Evolutionary conservation across 30 jellyfish, hydroid and myxozoan species (phyloP).

Genomic region (Aurelia aurita complex sp. Pacific): DNA sequence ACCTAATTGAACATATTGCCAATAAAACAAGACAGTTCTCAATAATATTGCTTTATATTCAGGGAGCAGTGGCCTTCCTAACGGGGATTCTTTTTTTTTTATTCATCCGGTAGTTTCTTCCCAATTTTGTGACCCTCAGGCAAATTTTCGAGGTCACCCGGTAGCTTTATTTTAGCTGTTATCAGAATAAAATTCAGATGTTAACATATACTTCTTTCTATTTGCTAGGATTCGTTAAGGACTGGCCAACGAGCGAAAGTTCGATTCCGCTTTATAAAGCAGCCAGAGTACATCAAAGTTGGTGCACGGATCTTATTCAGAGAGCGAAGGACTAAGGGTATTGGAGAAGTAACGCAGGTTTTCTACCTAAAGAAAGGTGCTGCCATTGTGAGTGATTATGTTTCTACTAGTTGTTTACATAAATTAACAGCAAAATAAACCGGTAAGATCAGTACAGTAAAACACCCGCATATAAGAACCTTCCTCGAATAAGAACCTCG

Average conservation of each 20-base stretch:
- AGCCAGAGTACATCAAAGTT: slow-evolving; percentile 90
- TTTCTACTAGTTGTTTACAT: background rate
- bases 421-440: too few relatives aligned
- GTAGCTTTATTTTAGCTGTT: too few relatives aligned
- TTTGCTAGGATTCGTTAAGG: slow-evolving; percentile 72
- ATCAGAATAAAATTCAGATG: too few relatives aligned
- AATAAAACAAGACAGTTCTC: too few relatives aligned
- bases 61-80: too few relatives aligned
- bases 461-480: too few relatives aligned
- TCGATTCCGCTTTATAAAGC: slow-evolving; percentile 82
- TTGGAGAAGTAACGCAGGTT: slow-evolving; percentile 93
- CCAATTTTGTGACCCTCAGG: background rate
- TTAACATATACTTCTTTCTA: background rate
- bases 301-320: slow-evolving; percentile 93
- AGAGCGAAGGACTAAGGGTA: slow-evolving; percentile 94
- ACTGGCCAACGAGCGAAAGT: slow-evolving; percentile 96
- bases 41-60: too few relatives aligned
- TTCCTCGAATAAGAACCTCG: too few relatives aligned
- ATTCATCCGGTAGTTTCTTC: too few relatives aligned
- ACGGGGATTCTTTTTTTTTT: too few relatives aligned
- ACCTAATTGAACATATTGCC: too few relatives aligned
- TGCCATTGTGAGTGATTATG: slow-evolving; percentile 36
- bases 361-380: slow-evolving; percentile 38
- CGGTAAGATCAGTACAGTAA: too few relatives aligned
- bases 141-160: background rate